Evolutionary conservation across 2,113 vertebrate species (phyloP).

Genomic region (Anoplopoma fimbria): DNA sequence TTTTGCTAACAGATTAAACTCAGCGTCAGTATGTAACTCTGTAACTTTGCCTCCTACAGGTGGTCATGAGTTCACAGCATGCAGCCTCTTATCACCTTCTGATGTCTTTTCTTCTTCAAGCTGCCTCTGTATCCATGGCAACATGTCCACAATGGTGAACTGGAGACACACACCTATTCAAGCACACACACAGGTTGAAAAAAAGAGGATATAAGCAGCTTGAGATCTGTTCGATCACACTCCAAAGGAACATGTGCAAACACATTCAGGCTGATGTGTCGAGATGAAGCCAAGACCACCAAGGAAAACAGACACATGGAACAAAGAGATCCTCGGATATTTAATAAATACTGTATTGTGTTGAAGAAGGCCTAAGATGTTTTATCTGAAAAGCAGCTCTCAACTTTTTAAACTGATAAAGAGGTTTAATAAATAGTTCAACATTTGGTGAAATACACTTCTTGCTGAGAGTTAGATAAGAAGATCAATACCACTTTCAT

Average conservation of each 20-base stretch:
- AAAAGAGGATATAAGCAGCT: neutral
- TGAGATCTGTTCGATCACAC: conserved; percentile 9
- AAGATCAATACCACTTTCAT: neutral
- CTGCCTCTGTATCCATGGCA: conserved; percentile 28
- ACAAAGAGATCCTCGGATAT: conserved; percentile 20
- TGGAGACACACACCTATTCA: conserved; percentile 1
- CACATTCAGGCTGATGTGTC: conserved; percentile 24
- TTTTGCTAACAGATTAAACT: conserved; percentile 30
- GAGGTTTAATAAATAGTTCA: neutral
- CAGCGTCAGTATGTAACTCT: conserved; percentile 33
- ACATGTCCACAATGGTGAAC: neutral
- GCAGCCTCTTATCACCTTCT: conserved; percentile 33
- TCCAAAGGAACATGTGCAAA: conserved; percentile 23
- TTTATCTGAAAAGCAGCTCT: neutral
- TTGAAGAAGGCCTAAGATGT: neutral
- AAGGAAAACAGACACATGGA: conserved; percentile 15
- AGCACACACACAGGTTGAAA: neutral
- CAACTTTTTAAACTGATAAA: neutral
- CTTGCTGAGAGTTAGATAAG: neutral
- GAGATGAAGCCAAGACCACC: neutral
- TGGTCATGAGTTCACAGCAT: conserved; percentile 36
- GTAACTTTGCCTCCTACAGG: conserved; percentile 33
- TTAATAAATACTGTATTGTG: neutral
- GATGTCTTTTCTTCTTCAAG: conserved; percentile 6
- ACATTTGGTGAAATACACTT: neutral